These are phyloP conservation scores for Mesorhabditis sp. DNA, from an alignment of 2,888 invertebrate species.

Conservation along the genomic window DNA sequence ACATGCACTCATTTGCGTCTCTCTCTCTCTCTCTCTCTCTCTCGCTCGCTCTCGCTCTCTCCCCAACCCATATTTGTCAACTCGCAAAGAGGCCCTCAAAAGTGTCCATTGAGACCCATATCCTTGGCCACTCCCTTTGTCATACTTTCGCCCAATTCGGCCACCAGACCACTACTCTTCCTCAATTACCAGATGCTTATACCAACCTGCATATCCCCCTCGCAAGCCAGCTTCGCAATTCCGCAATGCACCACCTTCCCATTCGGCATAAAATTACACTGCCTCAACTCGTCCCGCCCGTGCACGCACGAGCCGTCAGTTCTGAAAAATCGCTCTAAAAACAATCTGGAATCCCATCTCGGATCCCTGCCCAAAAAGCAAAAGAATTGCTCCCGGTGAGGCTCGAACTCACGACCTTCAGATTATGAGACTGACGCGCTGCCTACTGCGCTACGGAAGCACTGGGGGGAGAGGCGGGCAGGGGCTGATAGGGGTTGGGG, in stretches of 20 bases:
- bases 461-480: not conserved
- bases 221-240: conserved; percentile 55
- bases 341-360: not conserved
- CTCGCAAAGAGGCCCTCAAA: not conserved
- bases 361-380: conserved; percentile 1
- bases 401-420: conserved; percentile 92
- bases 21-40: too few species aligned
- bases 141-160: not conserved
- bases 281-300: conserved; percentile 49
- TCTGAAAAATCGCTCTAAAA: conserved; percentile 17
- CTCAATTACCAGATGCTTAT: not conserved
- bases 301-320: conserved; percentile 54
- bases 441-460: conserved; percentile 69
- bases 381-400: conserved; percentile 66
- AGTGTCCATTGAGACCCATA: not conserved
- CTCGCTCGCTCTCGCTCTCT: too few species aligned
- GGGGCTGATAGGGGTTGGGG: too few species aligned
- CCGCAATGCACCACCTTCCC: conserved; percentile 50
- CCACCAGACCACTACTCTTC: not conserved
- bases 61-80: too few species aligned
- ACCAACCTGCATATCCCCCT: conserved; percentile 48
- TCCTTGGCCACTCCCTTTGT: not conserved
- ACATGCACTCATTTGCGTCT: too few species aligned
- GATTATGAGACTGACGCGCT: conserved; percentile 86
- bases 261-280: conserved; percentile 53